Evolutionary conservation across 2,113 vertebrate species (phyloP).

Genomic region (Periophthalmus modestus): DNA sequence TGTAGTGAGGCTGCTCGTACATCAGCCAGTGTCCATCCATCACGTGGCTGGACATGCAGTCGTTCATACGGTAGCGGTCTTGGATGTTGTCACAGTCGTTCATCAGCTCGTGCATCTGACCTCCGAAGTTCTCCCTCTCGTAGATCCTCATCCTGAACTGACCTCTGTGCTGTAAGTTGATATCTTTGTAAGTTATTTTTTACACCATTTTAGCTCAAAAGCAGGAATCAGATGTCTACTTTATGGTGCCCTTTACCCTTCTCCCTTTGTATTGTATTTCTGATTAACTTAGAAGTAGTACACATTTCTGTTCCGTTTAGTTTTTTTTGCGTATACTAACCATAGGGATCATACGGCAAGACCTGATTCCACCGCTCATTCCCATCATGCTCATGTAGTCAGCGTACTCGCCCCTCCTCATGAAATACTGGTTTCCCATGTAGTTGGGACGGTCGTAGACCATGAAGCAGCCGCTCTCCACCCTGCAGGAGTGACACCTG

Average conservation of each 20-base stretch:
- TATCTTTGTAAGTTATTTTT: not conserved
- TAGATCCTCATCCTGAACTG: slow-evolving; percentile 64
- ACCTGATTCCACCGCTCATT: slow-evolving; percentile 61
- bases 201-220: too few relatives aligned
- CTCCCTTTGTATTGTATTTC: not conserved
- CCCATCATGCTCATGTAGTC: slow-evolving; percentile 71
- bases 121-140: slow-evolving; percentile 59
- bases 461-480: slow-evolving; percentile 73
- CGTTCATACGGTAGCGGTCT: slow-evolving; percentile 57
- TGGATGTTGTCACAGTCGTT: slow-evolving; percentile 56
- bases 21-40: slow-evolving; percentile 72
- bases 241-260: not conserved
- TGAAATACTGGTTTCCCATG: slow-evolving; percentile 74
- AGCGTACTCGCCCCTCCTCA: slow-evolving; percentile 69
- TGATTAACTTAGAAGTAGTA: not conserved
- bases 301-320: not conserved
- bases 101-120: slow-evolving; percentile 53
- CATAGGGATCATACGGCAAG: slow-evolving; percentile 75
- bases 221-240: not conserved
- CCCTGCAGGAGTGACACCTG: slow-evolving; percentile 66
- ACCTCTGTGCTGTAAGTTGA: slow-evolving; percentile 48
- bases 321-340: slow-evolving; percentile 36
- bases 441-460: slow-evolving; percentile 73
- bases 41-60: slow-evolving; percentile 58
- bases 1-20: slow-evolving; percentile 65